A percentile compares a stretch with the other conserved stretches of the same genome.
Conservation (phyloP, 2,797 vertebrate genomes). For the Fistularia commersonii region DNA sequence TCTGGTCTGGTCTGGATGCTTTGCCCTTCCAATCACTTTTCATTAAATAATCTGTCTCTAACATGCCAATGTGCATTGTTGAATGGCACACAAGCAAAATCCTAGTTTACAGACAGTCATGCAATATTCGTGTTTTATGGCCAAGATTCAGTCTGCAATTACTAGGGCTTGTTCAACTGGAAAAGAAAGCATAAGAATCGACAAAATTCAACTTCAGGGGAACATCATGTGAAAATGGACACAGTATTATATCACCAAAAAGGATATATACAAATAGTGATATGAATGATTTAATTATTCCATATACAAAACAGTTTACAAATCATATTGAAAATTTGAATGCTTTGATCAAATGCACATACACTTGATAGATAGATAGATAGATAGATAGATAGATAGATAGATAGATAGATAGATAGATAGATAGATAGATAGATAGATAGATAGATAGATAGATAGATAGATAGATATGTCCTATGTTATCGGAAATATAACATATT, state of each 20-base stretch:
- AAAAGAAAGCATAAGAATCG: constrained; percentile 29
- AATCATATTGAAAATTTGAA: no score
- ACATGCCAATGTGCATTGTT: constrained; percentile 45
- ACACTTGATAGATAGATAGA: no score
- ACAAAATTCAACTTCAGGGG: constrained; percentile 1
- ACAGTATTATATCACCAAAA: no score
- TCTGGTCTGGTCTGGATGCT: constrained; percentile 41
- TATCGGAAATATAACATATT: constrained; percentile 23
- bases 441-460: no score
- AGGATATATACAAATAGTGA: no score
- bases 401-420: no score
- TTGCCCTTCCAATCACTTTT: constrained; percentile 54
- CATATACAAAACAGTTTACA: not conserved
- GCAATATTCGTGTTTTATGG: constrained; percentile 44
- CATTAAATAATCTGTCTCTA: constrained; percentile 52
- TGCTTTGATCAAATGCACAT: no score
- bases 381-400: no score
- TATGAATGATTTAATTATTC: not conserved
- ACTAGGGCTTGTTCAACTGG: constrained; percentile 30
- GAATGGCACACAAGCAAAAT: constrained; percentile 46
- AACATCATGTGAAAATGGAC: constrained; percentile 3
- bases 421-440: no score
- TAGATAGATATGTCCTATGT: not conserved
- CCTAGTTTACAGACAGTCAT: constrained; percentile 39
- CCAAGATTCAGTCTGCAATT: constrained; percentile 35